Conservation (phyloP, 1,140 invertebrate genomes). For the Sitobion miscanthi region DNA sequence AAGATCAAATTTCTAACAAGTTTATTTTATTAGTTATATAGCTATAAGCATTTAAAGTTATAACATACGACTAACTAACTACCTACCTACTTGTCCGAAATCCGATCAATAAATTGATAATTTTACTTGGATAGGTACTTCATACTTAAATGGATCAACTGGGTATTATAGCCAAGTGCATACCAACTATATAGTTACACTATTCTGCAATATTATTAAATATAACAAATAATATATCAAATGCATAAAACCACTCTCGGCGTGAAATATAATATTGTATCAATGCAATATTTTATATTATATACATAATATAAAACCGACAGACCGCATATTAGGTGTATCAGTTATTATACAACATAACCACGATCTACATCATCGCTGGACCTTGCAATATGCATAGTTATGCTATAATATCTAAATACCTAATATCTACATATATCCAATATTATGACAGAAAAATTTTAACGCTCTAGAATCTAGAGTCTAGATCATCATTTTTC, state of each 20-base stretch:
- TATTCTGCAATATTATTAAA: background rate
- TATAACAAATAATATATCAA: background rate
- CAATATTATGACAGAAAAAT: background rate
- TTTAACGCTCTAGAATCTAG: background rate
- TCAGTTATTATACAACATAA: background rate
- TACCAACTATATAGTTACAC: background rate
- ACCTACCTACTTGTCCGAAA: too few species aligned
- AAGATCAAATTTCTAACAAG: too few species aligned
- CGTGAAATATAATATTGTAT: background rate
- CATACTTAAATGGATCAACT: too few species aligned
- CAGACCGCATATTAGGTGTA: background rate
- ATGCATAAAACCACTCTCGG: background rate
- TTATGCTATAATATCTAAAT: too few species aligned
- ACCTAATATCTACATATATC: background rate
- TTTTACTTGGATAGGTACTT: too few species aligned
- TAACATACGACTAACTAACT: too few species aligned
- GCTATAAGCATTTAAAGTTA: too few species aligned
- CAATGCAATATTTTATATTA: background rate
- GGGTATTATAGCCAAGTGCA: too few species aligned
- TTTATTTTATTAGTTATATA: too few species aligned
- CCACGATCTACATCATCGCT: background rate
- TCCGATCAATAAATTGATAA: too few species aligned
- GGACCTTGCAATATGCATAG: background rate
- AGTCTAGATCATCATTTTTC: background rate
- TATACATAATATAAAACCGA: background rate